These are phyloP conservation scores for Pelusios castaneus DNA, from an alignment of 2,113 vertebrate genomes.

Conservation along the genomic window DNA sequence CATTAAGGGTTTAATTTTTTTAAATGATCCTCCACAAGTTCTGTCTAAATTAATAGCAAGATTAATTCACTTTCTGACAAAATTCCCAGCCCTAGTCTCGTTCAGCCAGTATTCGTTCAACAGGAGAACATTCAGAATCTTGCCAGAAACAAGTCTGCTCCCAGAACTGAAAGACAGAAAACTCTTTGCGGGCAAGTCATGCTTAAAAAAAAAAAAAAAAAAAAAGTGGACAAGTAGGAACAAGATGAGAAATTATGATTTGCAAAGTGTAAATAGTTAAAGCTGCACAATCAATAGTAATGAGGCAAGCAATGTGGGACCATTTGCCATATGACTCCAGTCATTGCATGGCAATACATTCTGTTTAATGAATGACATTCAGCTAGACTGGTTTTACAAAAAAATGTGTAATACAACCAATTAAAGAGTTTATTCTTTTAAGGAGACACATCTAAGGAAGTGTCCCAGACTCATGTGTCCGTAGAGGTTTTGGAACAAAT, in stretches of 20 bases:
- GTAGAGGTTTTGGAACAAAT: neutral
- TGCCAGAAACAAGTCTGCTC: conserved; percentile 56
- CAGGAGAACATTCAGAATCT: conserved; percentile 62
- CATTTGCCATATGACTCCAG: conserved; percentile 48
- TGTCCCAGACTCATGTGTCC: neutral
- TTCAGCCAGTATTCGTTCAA: neutral
- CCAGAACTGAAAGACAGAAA: conserved; percentile 47
- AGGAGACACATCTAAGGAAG: neutral
- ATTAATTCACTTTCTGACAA: conserved; percentile 29
- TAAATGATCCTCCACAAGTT: neutral
- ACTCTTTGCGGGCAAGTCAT: conserved; percentile 49
- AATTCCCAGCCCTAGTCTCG: neutral
- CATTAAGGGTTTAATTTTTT: neutral
- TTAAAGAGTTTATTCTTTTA: neutral
- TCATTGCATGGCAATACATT: conserved; percentile 59
- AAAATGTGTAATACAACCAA: neutral
- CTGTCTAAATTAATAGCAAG: neutral
- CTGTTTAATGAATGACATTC: conserved; percentile 50
- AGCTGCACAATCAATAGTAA: conserved; percentile 48
- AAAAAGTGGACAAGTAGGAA: conserved; percentile 63
- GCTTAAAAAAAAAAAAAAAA: conserved; percentile 49
- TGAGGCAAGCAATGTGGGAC: conserved; percentile 35
- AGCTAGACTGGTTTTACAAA: conserved; percentile 9
- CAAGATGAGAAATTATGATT: conserved; percentile 67
- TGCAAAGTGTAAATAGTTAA: conserved; percentile 68